Evolutionary conservation across 2,113 vertebrate genomes (phyloP).

Genomic region (Platichthys flesus): DNA sequence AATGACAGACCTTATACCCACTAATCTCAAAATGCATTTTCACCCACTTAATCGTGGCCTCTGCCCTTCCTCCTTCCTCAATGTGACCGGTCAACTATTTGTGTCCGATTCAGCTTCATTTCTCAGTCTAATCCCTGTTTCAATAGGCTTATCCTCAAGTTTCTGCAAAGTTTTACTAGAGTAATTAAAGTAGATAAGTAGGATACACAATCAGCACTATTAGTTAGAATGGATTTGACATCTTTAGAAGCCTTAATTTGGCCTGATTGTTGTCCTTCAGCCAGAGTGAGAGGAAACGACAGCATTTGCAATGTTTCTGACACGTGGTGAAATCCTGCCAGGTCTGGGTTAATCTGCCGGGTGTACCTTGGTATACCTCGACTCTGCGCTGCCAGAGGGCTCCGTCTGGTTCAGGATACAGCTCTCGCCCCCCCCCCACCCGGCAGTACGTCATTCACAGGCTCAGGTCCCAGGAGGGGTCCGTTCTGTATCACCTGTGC

Average conservation of each 20-base stretch:
- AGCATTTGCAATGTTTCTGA: conserved; percentile 44
- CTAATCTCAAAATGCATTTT: conserved; percentile 52
- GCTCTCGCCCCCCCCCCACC: conserved; percentile 34
- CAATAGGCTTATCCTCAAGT: conserved; percentile 8
- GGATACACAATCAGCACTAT: conserved; percentile 11
- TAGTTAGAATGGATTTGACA: conserved; percentile 23
- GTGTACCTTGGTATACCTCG: conserved; percentile 45
- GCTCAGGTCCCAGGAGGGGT: conserved; percentile 48
- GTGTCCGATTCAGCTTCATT: conserved; percentile 15
- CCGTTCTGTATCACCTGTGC: conserved; percentile 77
- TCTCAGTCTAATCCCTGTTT: conserved; percentile 29
- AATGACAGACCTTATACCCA: conserved; percentile 28
- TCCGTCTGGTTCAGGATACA: conserved; percentile 67
- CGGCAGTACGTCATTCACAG: conserved; percentile 64
- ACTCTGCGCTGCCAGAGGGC: conserved; percentile 44
- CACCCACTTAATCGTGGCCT: conserved; percentile 45
- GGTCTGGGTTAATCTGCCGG: conserved; percentile 50
- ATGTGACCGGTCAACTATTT: conserved; percentile 23
- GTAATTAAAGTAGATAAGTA: conserved; percentile 27
- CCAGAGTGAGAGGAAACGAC: conserved; percentile 18
- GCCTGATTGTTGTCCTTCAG: conserved; percentile 25
- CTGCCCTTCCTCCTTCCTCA: conserved; percentile 39
- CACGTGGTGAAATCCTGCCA: conserved; percentile 50
- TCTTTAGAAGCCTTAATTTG: too few relatives aligned
- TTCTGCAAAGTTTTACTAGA: conserved; percentile 7